Evolutionary conservation across 2,113 vertebrate genomes (phyloP).

Genomic region (Urocynchramus pylzowi): DNA sequence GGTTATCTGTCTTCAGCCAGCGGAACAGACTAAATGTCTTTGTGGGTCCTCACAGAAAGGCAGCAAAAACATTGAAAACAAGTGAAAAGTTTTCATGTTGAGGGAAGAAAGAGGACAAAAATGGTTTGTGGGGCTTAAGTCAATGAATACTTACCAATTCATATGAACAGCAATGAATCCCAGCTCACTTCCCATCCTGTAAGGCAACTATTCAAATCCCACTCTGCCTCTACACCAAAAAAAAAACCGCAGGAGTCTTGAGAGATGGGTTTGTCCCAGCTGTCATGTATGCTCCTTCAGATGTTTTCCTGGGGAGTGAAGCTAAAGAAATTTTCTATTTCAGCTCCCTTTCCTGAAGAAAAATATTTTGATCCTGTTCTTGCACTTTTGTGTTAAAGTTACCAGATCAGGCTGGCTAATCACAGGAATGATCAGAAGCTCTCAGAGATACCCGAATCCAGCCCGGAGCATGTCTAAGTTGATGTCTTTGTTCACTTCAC

Average conservation of each 20-base stretch:
- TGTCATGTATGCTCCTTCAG: neutral
- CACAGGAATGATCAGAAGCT: slow-evolving; percentile 24
- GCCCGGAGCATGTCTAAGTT: neutral
- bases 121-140: neutral
- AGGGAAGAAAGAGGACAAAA: neutral
- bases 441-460: slow-evolving; percentile 22
- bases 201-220: neutral
- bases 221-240: neutral
- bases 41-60: neutral
- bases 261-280: neutral
- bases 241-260: neutral
- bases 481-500: slow-evolving; percentile 59
- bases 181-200: neutral
- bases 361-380: neutral
- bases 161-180: neutral
- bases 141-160: neutral
- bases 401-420: slow-evolving; percentile 15
- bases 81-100: neutral
- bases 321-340: neutral
- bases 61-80: neutral
- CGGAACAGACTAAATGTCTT: neutral
- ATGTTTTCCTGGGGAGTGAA: neutral
- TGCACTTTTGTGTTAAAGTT: slow-evolving; percentile 29
- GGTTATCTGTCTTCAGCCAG: neutral
- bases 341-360: neutral